Evolutionary conservation across 2,797 vertebrate species (phyloP).

Genomic region (Periophthalmus magnuspinnatus): DNA sequence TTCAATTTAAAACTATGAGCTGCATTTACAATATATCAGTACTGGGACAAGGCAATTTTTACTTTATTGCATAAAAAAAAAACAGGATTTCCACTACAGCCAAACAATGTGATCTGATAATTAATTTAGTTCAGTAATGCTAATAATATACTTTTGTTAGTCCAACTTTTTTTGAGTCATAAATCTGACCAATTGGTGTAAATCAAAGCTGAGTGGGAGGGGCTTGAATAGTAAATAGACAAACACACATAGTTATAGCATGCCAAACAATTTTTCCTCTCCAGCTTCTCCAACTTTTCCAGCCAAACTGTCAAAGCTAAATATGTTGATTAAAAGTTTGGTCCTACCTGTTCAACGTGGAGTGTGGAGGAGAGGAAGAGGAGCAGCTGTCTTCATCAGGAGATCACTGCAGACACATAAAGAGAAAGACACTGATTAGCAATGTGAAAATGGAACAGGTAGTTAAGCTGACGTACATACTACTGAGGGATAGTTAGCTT

Average conservation of each 20-base stretch:
- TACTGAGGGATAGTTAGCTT: not conserved
- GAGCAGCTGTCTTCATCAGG: slow-evolving; percentile 16
- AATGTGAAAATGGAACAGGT: not conserved
- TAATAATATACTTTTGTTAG: not conserved
- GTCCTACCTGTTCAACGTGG: slow-evolving; percentile 6
- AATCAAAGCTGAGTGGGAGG: not conserved
- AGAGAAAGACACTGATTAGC: not conserved
- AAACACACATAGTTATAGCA: not conserved
- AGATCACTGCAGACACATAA: slow-evolving; percentile 1
- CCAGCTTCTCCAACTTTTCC: not conserved
- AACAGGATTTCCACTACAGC: not conserved
- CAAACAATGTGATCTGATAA: not conserved
- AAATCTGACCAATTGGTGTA: not conserved
- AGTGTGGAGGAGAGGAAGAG: slow-evolving; percentile 8
- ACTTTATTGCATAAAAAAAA: not conserved
- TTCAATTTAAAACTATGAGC: too few species aligned
- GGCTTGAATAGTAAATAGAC: not conserved
- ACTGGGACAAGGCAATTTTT: too few species aligned
- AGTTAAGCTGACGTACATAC: not conserved
- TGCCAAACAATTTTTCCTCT: too few species aligned
- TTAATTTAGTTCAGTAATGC: not conserved
- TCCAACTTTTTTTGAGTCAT: not conserved
- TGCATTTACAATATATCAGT: too few species aligned
- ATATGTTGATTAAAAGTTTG: not conserved
- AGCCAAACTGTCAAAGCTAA: not conserved